A percentile compares a stretch with the other conserved stretches of the same genome.
These are phyloP conservation scores for Okapia johnstoni DNA, from an alignment of 2,113 vertebrate species.

Conservation along the genomic window DNA sequence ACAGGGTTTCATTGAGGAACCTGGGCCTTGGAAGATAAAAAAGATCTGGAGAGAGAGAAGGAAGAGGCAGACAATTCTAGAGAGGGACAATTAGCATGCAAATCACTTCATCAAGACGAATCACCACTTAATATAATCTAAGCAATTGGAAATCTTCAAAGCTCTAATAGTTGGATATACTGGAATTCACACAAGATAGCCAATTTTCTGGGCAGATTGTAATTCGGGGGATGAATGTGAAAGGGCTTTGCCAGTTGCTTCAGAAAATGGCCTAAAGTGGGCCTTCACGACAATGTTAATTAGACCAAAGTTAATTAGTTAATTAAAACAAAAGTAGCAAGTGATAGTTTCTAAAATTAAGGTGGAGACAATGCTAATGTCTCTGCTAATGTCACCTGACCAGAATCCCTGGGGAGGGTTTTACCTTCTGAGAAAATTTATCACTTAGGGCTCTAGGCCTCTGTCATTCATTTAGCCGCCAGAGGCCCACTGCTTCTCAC, in stretches of 20 bases:
- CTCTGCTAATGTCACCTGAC: background rate
- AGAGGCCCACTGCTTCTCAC: constrained; percentile 1
- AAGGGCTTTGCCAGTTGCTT: background rate
- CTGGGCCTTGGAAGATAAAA: background rate
- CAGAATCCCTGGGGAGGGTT: constrained; percentile 1
- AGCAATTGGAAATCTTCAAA: background rate
- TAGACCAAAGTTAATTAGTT: constrained; percentile 32
- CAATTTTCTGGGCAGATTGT: background rate
- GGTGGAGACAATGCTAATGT: background rate
- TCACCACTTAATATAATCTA: background rate
- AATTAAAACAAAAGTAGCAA: constrained; percentile 42
- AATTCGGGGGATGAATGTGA: background rate
- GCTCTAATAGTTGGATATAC: background rate
- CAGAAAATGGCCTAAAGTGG: background rate
- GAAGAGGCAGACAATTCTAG: background rate
- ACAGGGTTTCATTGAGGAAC: background rate
- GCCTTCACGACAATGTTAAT: constrained; percentile 3
- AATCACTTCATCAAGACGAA: background rate
- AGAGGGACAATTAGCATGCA: background rate
- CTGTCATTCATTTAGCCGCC: background rate
- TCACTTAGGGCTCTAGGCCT: background rate
- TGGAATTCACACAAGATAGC: background rate
- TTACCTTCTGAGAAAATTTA: constrained; percentile 29
- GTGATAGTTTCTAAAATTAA: constrained; percentile 50
- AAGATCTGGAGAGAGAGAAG: background rate